Evolutionary conservation across 2,797 vertebrate species (phyloP), one percentile per base, ranked within the genome.

Genomic region (Hapalemur alaotrensis): DNA sequence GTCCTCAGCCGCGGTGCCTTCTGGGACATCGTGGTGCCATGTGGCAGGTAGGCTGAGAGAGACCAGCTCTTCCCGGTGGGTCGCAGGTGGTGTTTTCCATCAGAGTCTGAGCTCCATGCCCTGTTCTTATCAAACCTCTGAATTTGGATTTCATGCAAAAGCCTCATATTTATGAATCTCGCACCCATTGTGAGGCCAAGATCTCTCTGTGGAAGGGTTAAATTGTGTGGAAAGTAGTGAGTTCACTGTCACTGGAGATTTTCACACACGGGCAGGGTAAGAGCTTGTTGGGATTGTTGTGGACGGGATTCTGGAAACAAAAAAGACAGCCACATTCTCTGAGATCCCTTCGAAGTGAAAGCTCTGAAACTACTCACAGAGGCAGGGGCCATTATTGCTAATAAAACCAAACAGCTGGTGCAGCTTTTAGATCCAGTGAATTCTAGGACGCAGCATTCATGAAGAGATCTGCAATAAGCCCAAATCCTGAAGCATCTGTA

Each of bases 371-470:
- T 10, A 12, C 35, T 63, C 8, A 4, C 59, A 67, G 43, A 41
- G 7, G 12, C 46, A 61, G 67, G 35, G 30, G 15, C 48, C 41
- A 23, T n/a, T 23, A 43, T 18, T 28, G 35, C 20, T 67, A 73
- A 59, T 67, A 13, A 89, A 85, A 89, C 61, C 41, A 52, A 32
- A 11, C 38, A 69, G 72, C 7, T 22, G 48, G 79, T n/a, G 18
- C 54, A 93, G 32, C 25, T 65, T n/a, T 61, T 69, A 65, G 28
- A 48, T 4, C 3, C 17, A 23, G 32, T 3, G 50, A 41, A 41
- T 69, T 25, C 30, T 35, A 17, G 41, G 78, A 61, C 41, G 50
- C 0, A 0, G 43, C 46, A 5, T 35, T 80, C 32, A 30, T 0
- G 0, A 61, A 61, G 32, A 73, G 43, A 41, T 50, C 67, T 89